Conservation (phyloP, 2,113 vertebrate species). For the Sphyrna mokarran region DNA sequence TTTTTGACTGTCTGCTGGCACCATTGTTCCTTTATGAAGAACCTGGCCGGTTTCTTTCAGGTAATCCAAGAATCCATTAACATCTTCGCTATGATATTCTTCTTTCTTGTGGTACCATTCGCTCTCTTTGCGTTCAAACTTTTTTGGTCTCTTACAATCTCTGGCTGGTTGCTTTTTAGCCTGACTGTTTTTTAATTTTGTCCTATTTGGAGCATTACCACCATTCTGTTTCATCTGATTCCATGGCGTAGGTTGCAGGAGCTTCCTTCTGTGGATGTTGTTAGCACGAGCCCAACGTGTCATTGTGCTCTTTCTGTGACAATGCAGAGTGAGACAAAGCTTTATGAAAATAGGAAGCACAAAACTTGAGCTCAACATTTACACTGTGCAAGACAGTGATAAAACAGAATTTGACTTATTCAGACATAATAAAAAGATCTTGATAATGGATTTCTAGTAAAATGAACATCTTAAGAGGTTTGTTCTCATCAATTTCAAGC, state of each 20-base stretch:
- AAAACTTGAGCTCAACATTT: neutral
- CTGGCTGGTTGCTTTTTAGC: neutral
- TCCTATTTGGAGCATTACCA: neutral
- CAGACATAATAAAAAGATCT: neutral
- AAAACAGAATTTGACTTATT: neutral
- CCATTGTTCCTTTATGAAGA: constrained; percentile 35
- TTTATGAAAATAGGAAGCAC: neutral
- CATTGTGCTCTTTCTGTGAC: constrained; percentile 53
- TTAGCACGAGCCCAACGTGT: constrained; percentile 79
- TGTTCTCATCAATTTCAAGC: neutral
- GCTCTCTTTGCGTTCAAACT: neutral
- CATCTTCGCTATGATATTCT: constrained; percentile 68
- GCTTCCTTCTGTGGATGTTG: constrained; percentile 56
- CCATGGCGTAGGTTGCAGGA: constrained; percentile 75
- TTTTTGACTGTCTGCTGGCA: constrained; percentile 37
- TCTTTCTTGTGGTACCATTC: constrained; percentile 58
- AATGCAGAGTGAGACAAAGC: neutral
- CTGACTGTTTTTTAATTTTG: neutral
- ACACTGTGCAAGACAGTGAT: neutral
- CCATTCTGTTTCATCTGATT: constrained; percentile 54
- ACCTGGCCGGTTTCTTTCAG: constrained; percentile 52
- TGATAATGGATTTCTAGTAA: neutral
- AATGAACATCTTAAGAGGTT: neutral
- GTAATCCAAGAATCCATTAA: constrained; percentile 78
- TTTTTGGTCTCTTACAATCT: neutral